These are phyloP conservation scores for Enteromius trimaculatus DNA, from an alignment of 2,797 vertebrate genomes.

Conservation along the genomic window DNA sequence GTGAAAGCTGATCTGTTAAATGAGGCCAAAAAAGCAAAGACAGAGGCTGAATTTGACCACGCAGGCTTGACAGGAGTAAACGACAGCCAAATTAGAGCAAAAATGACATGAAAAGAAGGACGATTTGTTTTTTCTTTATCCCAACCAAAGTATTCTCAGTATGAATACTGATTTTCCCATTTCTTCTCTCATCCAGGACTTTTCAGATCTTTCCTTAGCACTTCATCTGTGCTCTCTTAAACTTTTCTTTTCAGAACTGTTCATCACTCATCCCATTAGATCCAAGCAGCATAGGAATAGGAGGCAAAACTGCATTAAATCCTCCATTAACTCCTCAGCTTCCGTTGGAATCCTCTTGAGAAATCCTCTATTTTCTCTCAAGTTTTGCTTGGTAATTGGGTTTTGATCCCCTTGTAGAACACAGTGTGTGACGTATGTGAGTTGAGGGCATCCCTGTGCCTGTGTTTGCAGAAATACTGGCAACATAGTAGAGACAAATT, in stretches of 20 bases:
- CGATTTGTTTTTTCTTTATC: background rate
- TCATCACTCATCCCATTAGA: conserved; percentile 30
- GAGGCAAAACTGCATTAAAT: conserved; percentile 35
- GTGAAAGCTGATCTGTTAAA: conserved; percentile 15
- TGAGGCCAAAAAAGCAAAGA: conserved; percentile 29
- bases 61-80: conserved; percentile 15
- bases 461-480: background rate
- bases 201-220: conserved; percentile 4
- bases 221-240: background rate
- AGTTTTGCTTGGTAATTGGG: conserved; percentile 41
- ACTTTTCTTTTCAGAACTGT: conserved; percentile 8
- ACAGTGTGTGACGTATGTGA: conserved; percentile 2
- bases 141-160: background rate
- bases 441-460: background rate
- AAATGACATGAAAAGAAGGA: background rate
- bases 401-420: conserved; percentile 41
- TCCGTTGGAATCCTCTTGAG: conserved; percentile 28
- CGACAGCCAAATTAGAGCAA: conserved; percentile 2
- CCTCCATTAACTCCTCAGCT: conserved; percentile 34
- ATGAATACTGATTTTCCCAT: background rate
- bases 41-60: conserved; percentile 30
- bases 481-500: background rate
- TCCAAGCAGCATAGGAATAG: conserved; percentile 9
- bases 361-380: conserved; percentile 45
- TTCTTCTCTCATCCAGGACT: background rate